Evolutionary conservation across 1,140 invertebrate genomes (phyloP), one percentile per base, ranked within the genome.

Genomic region (Lerema accius): DNA sequence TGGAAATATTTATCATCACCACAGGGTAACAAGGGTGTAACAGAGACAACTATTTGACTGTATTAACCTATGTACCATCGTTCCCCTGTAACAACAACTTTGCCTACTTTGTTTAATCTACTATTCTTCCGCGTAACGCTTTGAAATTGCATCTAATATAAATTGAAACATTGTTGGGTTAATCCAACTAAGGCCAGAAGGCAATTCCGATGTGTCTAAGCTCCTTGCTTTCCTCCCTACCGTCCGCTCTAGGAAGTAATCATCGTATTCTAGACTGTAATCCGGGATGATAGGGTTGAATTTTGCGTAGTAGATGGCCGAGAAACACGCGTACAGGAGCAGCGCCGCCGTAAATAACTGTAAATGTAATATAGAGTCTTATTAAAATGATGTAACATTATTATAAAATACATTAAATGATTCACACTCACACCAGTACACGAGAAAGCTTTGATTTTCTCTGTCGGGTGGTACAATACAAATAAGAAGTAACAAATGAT

Each of bases 301-400:
- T 83, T 96, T 96, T 15, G 96, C 95, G 81, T 96, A 97, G 86
- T 96, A 97, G 75, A 96, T 94, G 45, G 96, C 95, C 0, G 96
- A 95, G 65, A 96, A 94, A 45, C 95, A 95, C 10, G 95, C 96
- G 90, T 97, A 97, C 58, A 96, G 94, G 1, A 97, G 92, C 10
- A 97, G 88, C 4, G 93, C 92, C 0, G 95, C 95, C 0, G 95
- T 96, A 65, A 94, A 94, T 11, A 96, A 91, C 95, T 96, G 89
- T 59, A 93, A 93, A 71, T 6, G 71, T 32, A 59, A 78, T 11
- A 63, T 26, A 58, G 50, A 19, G 46, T 35, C n/a, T 58, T 46
- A 16, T 5, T 28, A 11, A 46, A 4, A 26, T 13, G n/a, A n/a
- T 6, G 13, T 42, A 9, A 43, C n/a, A 43, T 43, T 43, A 43